Base-by-base conservation (phyloP, 2,797 vertebrate species). In the Oceanodroma leucorhoa region DNA sequence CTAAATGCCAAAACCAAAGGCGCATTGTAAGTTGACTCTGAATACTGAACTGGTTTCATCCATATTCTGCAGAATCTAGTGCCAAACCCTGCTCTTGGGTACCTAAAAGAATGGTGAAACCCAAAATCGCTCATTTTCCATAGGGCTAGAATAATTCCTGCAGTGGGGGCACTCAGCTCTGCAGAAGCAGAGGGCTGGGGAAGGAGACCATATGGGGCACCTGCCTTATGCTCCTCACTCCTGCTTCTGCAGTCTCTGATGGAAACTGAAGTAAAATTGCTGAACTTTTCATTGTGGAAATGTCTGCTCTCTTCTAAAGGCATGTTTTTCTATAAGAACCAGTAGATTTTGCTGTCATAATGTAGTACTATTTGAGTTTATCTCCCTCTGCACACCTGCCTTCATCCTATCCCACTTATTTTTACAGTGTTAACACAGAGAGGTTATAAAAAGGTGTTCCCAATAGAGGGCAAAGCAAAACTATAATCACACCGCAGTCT, bases 301-400 rank as follows among this genome's bases (percentile, higher is more conserved):
- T 1, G 1, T 12, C 40, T 48, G 20, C 34, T 24, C 64, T 26
- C 71, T 43, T 51, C 17, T 15, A 51, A 53, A 79, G 30, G n/a
- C 41, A 57, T 0, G 18, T 10, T 77, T 5, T 83, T 73, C 69
- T 38, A 10, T 10, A 43, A 60, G 62, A 80, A 19, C n/a, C 29
- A 61, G 45, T 14, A 27, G 17, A n/a, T 83, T 71, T 76, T 83
- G 62, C 94, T 93, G 81, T 7, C 73, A 15, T 6, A 45, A 40
- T 3, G 10, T 13, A 73, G 27, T 22, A 11, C 34, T 65, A 5
- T 23, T 66, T 3, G 71, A 76, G 91, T 93, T 92, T 88, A 88
- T 96, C 94, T 96, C 89, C 45, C 79, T 43, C 76, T 75, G 76
- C 76, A 95, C 84, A 83, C 91, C 93, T 80, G 5, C 36, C 76